Evolutionary conservation across 2,888 invertebrate species (phyloP).

Genomic region (Heliconius ismenius): DNA sequence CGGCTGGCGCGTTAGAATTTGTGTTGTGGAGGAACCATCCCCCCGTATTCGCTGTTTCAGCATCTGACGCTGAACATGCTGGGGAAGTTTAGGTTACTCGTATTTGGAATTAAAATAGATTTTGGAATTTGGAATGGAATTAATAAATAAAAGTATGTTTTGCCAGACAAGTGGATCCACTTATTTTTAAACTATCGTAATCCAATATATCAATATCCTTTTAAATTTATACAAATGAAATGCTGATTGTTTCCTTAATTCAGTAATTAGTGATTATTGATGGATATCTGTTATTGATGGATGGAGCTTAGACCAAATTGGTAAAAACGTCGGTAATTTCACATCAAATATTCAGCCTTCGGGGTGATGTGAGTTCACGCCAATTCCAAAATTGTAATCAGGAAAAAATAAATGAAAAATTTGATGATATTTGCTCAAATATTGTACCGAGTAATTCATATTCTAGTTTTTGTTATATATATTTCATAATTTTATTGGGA

Average conservation of each 20-base stretch:
- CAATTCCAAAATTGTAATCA: neutral
- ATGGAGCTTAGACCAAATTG: neutral
- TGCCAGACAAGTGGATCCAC: no score
- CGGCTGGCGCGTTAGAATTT: slow-evolving; percentile 82
- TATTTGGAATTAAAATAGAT: neutral
- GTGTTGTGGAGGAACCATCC: slow-evolving; percentile 88
- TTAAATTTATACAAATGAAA: neutral
- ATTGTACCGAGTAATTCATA: neutral
- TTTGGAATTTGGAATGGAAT: no score
- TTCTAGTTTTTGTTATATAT: neutral
- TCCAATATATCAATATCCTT: neutral
- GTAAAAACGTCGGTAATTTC: slow-evolving; percentile 10
- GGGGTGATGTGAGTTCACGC: neutral
- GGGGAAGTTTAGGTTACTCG: slow-evolving; percentile 38
- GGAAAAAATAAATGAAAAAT: neutral
- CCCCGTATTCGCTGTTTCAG: slow-evolving; percentile 78
- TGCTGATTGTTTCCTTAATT: neutral
- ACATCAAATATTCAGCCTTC: neutral
- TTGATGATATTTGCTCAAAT: neutral
- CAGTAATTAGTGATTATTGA: neutral
- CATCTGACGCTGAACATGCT: slow-evolving; percentile 80
- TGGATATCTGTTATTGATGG: neutral
- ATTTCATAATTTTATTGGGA: no score
- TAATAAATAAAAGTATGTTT: no score
- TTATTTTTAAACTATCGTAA: neutral